Evolutionary conservation across 2,113 vertebrate species (phyloP).

Genomic region (Tachuris rubrigastra): DNA sequence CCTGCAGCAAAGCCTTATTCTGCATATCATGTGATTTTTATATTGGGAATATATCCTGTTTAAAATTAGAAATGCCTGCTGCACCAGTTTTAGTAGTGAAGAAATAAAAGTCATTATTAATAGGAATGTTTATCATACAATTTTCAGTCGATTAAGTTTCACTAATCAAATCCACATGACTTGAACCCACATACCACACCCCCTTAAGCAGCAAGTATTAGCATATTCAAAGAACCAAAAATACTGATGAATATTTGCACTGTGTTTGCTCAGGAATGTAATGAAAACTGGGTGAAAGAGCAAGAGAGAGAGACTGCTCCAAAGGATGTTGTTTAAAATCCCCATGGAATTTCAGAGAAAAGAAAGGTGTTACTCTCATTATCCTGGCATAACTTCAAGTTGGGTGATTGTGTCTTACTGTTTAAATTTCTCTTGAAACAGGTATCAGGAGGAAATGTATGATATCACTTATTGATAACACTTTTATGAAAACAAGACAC

Average conservation of each 20-base stretch:
- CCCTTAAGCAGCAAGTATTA: not conserved
- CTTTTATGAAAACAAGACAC: not conserved
- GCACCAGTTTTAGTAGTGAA: not conserved
- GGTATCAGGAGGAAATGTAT: not conserved
- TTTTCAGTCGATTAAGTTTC: not conserved
- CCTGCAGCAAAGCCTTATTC: constrained; percentile 11
- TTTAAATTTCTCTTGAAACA: not conserved
- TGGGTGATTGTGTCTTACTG: not conserved
- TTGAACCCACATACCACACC: not conserved
- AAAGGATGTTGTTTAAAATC: not conserved
- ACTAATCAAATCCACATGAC: not conserved
- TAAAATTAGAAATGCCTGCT: constrained; percentile 29
- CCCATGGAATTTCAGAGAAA: not conserved
- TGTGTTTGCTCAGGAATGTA: not conserved
- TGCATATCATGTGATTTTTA: not conserved
- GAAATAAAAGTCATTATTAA: constrained; percentile 11
- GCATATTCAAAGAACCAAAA: not conserved
- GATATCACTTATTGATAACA: not conserved
- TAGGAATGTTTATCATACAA: not conserved
- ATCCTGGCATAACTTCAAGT: not conserved
- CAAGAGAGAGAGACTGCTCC: not conserved
- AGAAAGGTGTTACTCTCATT: not conserved
- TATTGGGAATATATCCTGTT: not conserved
- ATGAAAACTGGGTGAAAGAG: not conserved
- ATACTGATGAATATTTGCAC: not conserved